Evolutionary conservation across 2,113 vertebrate genomes (phyloP).

Genomic region (Marmota flaviventris): DNA sequence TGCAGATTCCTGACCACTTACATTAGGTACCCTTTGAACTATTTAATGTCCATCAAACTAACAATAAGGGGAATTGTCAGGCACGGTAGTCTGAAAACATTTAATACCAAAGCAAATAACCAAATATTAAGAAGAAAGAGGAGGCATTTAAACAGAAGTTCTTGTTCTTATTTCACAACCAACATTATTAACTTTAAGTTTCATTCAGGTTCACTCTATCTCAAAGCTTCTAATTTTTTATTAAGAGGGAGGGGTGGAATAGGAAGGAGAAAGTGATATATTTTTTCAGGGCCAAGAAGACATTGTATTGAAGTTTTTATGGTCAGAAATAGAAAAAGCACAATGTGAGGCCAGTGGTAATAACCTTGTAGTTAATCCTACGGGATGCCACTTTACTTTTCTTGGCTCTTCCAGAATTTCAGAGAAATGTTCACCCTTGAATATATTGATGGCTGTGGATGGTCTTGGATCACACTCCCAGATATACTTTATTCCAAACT

Average conservation of each 20-base stretch:
- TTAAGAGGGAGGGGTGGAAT: not conserved
- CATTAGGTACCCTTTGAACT: not conserved
- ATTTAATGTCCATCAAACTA: not conserved
- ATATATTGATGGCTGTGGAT: constrained; percentile 67
- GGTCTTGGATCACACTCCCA: constrained; percentile 72
- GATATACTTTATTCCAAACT: constrained; percentile 67
- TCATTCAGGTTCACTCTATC: not conserved
- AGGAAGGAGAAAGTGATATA: not conserved
- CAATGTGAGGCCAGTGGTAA: constrained; percentile 54
- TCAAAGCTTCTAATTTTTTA: constrained; percentile 32
- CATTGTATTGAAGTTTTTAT: constrained; percentile 68
- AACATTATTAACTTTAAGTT: not conserved
- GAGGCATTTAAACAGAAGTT: not conserved
- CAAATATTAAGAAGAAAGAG: not conserved
- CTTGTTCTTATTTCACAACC: constrained; percentile 9
- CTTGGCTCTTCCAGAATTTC: constrained; percentile 49
- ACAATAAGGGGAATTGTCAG: not conserved
- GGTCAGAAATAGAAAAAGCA: constrained; percentile 67
- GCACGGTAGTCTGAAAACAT: not conserved
- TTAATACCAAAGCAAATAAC: constrained; percentile 25
- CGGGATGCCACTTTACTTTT: constrained; percentile 54
- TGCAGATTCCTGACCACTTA: not conserved
- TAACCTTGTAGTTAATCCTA: constrained; percentile 79
- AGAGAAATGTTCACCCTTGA: constrained; percentile 60
- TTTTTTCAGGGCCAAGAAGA: constrained; percentile 49